Conservation (phyloP, 2,113 vertebrate species). For the Rhea americana region DNA sequence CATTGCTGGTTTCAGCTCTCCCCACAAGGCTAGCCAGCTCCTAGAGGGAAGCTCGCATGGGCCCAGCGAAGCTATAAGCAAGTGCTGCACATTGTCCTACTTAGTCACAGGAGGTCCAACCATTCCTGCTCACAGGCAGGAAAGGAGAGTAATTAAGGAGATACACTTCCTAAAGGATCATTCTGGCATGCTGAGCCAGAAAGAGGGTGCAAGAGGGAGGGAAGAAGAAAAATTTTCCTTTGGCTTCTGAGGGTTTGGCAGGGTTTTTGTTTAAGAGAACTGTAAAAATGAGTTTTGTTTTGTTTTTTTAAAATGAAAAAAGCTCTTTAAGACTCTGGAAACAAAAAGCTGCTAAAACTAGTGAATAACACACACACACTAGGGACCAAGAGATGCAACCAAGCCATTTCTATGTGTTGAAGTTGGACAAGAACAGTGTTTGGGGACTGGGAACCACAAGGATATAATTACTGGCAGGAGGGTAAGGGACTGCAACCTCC, state of each 20-base stretch:
- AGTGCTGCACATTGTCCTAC: too few relatives aligned
- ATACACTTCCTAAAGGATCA: neutral
- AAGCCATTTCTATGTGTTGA: too few relatives aligned
- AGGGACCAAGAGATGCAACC: neutral
- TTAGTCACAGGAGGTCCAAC: too few relatives aligned
- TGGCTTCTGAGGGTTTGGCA: too few relatives aligned
- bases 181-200: neutral
- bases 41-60: too few relatives aligned
- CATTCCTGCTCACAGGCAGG: neutral
- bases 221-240: neutral
- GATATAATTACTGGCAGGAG: too few relatives aligned
- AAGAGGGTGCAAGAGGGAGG: neutral
- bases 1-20: neutral
- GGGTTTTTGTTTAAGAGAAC: too few relatives aligned
- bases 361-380: neutral
- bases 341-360: neutral
- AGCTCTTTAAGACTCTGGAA: neutral
- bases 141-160: neutral
- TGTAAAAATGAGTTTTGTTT: too few relatives aligned
- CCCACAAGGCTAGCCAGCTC: neutral
- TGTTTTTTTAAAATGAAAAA: too few relatives aligned
- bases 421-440: neutral
- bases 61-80: too few relatives aligned
- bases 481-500: neutral
- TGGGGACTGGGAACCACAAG: neutral